Percentiles rank a stretch among this genome's conserved stretches.
phyloP scores from a whole-genome alignment of 2,113 vertebrate genomes.

The Rattus norvegicus region GRCr8 NC_086037.1:50604001-50604500 shows the following conservation, averaged over 20 bases:
- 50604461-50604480: neutral
- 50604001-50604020: neutral
- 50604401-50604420: neutral
- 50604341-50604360: slow-evolving; percentile 22
- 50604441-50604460: neutral
- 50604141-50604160: slow-evolving; percentile 51
- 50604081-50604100: neutral
- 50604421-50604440: slow-evolving; percentile 20
- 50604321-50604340: slow-evolving; percentile 29
- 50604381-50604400: neutral
- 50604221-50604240: slow-evolving; percentile 8
- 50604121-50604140: neutral
- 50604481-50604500: neutral
- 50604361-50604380: slow-evolving; percentile 14
- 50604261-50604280: neutral
- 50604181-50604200: neutral
- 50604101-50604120: slow-evolving; percentile 24
- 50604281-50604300: neutral
- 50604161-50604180: neutral
- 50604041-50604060: neutral
- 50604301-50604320: slow-evolving; percentile 25
- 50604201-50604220: slow-evolving; percentile 19
- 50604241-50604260: neutral
- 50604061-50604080: neutral
- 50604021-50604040: neutral